Evolutionary conservation across 2,113 vertebrate species (phyloP).

Genomic region (Anguilla japonica): DNA sequence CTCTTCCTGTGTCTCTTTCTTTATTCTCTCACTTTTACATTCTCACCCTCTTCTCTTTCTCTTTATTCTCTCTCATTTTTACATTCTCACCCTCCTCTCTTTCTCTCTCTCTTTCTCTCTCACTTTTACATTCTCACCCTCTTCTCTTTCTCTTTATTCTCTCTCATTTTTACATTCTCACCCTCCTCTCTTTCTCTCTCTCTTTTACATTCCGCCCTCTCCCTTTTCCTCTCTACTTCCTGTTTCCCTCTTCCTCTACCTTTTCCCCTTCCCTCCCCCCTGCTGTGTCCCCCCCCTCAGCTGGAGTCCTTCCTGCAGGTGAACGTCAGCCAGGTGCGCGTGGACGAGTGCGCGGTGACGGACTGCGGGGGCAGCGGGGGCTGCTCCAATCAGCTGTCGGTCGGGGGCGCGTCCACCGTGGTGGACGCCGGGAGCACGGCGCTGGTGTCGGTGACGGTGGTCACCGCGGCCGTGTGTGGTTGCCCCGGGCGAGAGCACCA

Average conservation of each 20-base stretch:
- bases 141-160: constrained; percentile 39
- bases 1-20: constrained; percentile 40
- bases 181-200: constrained; percentile 2
- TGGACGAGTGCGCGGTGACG: constrained; percentile 73
- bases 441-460: constrained; percentile 70
- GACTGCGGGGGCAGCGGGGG: constrained; percentile 63
- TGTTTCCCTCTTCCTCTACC: not conserved
- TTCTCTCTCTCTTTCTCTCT: constrained; percentile 33
- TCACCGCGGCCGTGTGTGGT: constrained; percentile 58
- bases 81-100: not conserved
- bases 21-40: not conserved
- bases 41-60: constrained; percentile 12
- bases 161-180: constrained; percentile 9
- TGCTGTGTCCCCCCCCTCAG: constrained; percentile 45
- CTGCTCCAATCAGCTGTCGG: constrained; percentile 58
- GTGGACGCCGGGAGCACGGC: constrained; percentile 71
- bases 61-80: not conserved
- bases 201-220: not conserved
- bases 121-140: not conserved
- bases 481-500: constrained; percentile 66
- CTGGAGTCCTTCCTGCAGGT: constrained; percentile 78
- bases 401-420: constrained; percentile 69
- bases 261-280: not conserved
- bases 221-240: constrained; percentile 18
- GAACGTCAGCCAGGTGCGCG: constrained; percentile 71